phyloP scores from a whole-genome alignment of 2,797 vertebrate genomes.

The Malacoraja senta region DNA sequence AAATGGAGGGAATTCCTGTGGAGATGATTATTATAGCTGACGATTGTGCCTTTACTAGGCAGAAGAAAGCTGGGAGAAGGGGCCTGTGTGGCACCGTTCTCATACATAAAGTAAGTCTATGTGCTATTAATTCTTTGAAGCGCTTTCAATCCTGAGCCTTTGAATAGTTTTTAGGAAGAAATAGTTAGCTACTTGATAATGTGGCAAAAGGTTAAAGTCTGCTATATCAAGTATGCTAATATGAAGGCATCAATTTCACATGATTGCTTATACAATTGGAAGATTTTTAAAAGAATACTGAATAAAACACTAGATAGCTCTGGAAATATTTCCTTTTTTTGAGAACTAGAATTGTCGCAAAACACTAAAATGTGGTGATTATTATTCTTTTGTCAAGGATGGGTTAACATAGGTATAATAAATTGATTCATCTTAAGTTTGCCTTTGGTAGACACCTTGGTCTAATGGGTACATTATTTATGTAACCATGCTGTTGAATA shows the following conservation, averaged over 20 bases:
- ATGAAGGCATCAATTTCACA: neutral
- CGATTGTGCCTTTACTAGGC: constrained; percentile 73
- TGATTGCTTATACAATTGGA: neutral
- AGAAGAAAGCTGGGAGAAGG: constrained; percentile 76
- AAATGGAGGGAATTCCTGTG: constrained; percentile 60
- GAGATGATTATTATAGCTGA: constrained; percentile 81
- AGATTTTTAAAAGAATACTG: neutral
- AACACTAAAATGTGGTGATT: neutral
- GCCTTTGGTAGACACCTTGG: neutral
- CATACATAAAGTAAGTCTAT: constrained; percentile 74
- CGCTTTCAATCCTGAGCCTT: neutral
- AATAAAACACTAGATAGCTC: neutral
- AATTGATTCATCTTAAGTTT: neutral
- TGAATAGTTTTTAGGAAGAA: neutral
- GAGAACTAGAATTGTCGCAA: neutral
- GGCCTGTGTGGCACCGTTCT: constrained; percentile 84
- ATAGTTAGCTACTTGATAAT: too few species aligned
- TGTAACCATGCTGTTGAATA: too few species aligned
- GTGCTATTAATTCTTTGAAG: neutral
- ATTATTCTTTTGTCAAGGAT: neutral
- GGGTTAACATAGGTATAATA: neutral
- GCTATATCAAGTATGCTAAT: neutral
- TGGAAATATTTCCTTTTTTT: neutral
- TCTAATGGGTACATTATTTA: too few species aligned
- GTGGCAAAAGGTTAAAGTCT: neutral